Percentiles rank a stretch among this genome's conserved stretches.
phyloP scores from a whole-genome alignment of 1,140 invertebrate species.

The Onthophagus taurus region DNA sequence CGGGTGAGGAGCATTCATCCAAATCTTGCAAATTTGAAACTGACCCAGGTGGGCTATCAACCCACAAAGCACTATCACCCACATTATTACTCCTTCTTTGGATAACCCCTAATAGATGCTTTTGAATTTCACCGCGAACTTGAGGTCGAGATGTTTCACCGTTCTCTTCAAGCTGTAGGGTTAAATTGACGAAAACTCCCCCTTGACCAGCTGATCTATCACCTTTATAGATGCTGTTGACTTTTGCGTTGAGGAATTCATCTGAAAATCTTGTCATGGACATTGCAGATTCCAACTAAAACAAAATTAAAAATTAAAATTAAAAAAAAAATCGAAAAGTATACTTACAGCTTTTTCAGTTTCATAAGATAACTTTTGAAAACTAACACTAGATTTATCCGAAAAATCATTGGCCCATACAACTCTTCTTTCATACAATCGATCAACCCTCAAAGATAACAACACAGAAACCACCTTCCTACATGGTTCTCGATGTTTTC shows the following conservation, averaged over 20 bases:
- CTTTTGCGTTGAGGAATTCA: conserved; percentile 67
- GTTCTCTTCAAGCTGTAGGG: conserved; percentile 63
- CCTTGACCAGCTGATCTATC: conserved; percentile 54
- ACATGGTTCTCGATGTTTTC: conserved; percentile 69
- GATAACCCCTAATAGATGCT: conserved; percentile 75
- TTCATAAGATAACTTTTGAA: conserved; percentile 74
- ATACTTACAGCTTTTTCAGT: conserved; percentile 68
- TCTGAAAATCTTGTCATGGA: conserved; percentile 82
- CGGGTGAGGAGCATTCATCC: conserved; percentile 76
- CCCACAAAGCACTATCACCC: conserved; percentile 73
- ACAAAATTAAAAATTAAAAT: not conserved
- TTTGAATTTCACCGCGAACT: conserved; percentile 66
- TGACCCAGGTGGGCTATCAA: conserved; percentile 62
- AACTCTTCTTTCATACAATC: conserved; percentile 67
- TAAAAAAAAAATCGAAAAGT: not conserved
- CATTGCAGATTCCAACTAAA: conserved; percentile 76
- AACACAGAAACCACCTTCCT: conserved; percentile 70
- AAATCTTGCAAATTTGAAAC: conserved; percentile 52
- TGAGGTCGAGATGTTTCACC: conserved; percentile 55
- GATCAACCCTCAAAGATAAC: conserved; percentile 71
- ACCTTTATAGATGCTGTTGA: conserved; percentile 74
- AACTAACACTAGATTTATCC: conserved; percentile 69
- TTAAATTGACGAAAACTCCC: conserved; percentile 75
- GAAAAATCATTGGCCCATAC: conserved; percentile 64
- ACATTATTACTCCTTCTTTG: conserved; percentile 74